Evolutionary conservation across 1,140 invertebrate species (phyloP).

Genomic region (Musca domestica): DNA sequence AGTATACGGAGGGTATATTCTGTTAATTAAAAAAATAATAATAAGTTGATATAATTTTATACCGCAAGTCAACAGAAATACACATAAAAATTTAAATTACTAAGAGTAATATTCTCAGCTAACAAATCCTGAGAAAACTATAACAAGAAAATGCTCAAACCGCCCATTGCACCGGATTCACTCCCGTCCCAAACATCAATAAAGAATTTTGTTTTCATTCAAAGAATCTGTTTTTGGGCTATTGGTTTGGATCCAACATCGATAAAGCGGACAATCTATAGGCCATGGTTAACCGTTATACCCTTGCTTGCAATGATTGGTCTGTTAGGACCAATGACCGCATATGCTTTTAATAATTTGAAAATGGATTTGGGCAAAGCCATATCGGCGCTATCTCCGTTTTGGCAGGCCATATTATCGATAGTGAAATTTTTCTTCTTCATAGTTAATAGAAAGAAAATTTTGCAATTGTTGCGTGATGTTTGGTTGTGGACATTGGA

Average conservation of each 20-base stretch:
- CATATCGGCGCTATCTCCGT: neutral
- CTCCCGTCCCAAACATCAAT: neutral
- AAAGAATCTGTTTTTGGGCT: neutral
- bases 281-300: neutral
- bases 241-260: neutral
- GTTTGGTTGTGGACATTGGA: slow-evolving; percentile 2
- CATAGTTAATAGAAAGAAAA: neutral
- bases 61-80: no score
- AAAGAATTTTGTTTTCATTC: neutral
- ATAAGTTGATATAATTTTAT: no score
- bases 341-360: neutral
- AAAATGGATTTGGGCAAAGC: neutral
- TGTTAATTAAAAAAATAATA: no score
- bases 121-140: no score
- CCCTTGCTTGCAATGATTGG: neutral
- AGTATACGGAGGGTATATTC: no score
- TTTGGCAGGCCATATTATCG: neutral
- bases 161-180: neutral
- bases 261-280: neutral
- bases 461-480: neutral
- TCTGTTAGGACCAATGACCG: neutral
- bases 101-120: no score
- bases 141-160: no score
- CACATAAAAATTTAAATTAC: no score
- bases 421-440: neutral